Evolutionary conservation across 1,140 invertebrate genomes (phyloP).

Genomic region (Hypothenemus hampei): DNA sequence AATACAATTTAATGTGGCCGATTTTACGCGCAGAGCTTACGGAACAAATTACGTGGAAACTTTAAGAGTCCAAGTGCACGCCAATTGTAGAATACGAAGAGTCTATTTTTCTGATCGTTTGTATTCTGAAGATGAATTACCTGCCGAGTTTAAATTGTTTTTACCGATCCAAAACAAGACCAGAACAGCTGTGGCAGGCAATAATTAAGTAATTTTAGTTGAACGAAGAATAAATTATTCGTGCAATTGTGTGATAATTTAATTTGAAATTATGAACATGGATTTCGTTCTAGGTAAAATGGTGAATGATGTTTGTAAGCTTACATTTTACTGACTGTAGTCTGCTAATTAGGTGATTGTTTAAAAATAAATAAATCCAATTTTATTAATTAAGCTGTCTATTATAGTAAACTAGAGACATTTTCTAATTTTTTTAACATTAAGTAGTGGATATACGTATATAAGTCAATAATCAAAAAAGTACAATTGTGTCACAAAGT

Average conservation of each 20-base stretch:
- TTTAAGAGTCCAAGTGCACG: constrained; percentile 95
- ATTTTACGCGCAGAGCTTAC: constrained; percentile 96
- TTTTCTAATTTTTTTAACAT: too few species aligned
- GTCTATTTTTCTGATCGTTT: constrained; percentile 98
- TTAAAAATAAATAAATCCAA: too few species aligned
- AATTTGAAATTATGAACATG: too few species aligned
- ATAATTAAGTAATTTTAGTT: constrained; percentile 4
- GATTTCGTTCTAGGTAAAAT: too few species aligned
- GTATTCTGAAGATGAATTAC: constrained; percentile 98
- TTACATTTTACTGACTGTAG: too few species aligned
- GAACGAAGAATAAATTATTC: background rate
- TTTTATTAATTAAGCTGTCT: too few species aligned
- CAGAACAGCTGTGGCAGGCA: constrained; percentile 30
- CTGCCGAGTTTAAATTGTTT: constrained; percentile 98
- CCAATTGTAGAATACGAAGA: constrained; percentile 95
- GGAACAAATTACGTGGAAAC: constrained; percentile 99
- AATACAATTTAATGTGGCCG: constrained; percentile 97
- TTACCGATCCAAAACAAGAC: constrained; percentile 64
- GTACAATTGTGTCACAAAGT: too few species aligned
- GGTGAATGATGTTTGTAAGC: too few species aligned
- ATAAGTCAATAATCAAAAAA: too few species aligned
- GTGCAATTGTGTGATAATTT: background rate
- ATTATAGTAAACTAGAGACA: too few species aligned
- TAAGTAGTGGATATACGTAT: too few species aligned
- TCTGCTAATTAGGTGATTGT: too few species aligned